Conservation (phyloP, 2,113 vertebrate genomes). For the Strix uralensis region DNA sequence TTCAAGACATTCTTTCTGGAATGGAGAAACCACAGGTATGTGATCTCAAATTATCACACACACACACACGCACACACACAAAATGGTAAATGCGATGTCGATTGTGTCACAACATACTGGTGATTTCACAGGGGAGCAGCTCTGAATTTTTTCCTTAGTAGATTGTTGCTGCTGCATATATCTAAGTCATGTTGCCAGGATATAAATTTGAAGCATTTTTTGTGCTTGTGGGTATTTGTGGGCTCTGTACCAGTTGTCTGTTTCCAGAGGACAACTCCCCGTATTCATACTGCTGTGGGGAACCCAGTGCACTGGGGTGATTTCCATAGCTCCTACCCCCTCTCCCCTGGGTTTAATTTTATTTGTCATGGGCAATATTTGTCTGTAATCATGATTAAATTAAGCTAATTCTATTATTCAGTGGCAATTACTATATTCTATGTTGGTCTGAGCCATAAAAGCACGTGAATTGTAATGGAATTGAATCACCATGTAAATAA, state of each 20-base stretch:
- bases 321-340: not conserved
- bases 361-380: conserved; percentile 3
- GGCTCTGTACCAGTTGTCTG: not conserved
- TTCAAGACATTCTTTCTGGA: conserved; percentile 93
- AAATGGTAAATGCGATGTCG: not conserved
- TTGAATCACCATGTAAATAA: conserved; percentile 3
- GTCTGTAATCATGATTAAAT: conserved; percentile 15
- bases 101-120: not conserved
- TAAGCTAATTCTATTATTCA: conserved; percentile 11
- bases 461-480: not conserved
- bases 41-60: conserved; percentile 39
- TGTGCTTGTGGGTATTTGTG: not conserved
- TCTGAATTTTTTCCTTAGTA: not conserved
- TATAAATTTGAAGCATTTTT: not conserved
- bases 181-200: not conserved
- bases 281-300: not conserved
- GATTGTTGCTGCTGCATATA: not conserved
- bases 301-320: not conserved
- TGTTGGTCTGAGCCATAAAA: conserved; percentile 17
- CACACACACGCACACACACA: not conserved
- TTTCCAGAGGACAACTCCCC: not conserved
- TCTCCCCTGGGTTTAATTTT: not conserved
- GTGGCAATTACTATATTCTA: not conserved
- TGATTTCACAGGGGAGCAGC: not conserved
- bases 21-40: conserved; percentile 97